Conservation (phyloP, 2,888 invertebrate genomes). For the Euproctis similis region DNA sequence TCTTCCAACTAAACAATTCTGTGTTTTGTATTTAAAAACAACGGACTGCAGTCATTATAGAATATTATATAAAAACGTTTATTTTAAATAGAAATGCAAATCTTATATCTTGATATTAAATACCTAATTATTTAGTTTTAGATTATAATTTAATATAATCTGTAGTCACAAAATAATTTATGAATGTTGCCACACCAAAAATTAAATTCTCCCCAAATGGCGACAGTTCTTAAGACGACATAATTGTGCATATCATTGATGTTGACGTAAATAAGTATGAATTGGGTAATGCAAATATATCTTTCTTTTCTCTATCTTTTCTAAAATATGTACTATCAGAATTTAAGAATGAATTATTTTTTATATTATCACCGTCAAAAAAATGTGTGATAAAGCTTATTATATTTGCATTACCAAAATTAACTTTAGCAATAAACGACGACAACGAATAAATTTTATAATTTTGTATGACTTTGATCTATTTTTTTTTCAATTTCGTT, state of each 20-base stretch:
- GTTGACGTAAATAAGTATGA: constrained; percentile 7
- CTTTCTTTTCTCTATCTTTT: too few relatives aligned
- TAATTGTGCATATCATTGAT: constrained; percentile 11
- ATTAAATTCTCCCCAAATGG: constrained; percentile 15
- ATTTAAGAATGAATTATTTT: too few relatives aligned
- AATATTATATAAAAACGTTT: neutral
- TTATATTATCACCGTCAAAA: too few relatives aligned
- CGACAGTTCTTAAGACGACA: constrained; percentile 24
- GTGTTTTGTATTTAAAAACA: constrained; percentile 4
- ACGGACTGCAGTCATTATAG: neutral
- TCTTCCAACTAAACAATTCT: constrained; percentile 16
- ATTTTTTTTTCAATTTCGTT: too few relatives aligned
- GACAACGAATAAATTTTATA: too few relatives aligned
- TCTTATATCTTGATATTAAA: constrained; percentile 7
- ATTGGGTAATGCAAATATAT: constrained; percentile 14
- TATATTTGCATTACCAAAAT: too few relatives aligned
- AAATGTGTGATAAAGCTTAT: too few relatives aligned
- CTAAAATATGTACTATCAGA: too few relatives aligned
- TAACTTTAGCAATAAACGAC: too few relatives aligned
- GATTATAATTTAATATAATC: constrained; percentile 18
- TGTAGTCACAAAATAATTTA: constrained; percentile 31
- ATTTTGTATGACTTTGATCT: too few relatives aligned
- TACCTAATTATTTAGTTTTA: constrained; percentile 16
- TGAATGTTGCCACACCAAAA: constrained; percentile 28
- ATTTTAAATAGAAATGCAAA: constrained; percentile 11